Evolutionary conservation across 2,113 vertebrate genomes (phyloP).

Genomic region (Xerus inauris): DNA sequence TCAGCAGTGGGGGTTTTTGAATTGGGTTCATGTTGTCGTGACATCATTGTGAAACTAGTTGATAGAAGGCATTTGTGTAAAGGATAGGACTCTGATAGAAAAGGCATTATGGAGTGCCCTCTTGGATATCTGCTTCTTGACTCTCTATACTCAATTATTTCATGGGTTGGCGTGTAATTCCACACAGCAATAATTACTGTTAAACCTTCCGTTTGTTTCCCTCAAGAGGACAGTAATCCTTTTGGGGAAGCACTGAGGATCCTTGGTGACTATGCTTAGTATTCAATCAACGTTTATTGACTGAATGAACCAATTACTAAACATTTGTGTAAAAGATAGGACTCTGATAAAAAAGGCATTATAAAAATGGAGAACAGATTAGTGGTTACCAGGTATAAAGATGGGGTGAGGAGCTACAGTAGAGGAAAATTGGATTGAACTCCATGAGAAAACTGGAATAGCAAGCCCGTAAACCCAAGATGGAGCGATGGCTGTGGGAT

Average conservation of each 20-base stretch:
- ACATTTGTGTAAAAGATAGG: background rate
- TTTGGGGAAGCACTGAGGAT: background rate
- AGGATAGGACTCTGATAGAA: no score
- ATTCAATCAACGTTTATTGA: background rate
- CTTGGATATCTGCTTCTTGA: background rate
- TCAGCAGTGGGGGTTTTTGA: background rate
- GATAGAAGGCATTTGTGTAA: no score
- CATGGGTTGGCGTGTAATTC: background rate
- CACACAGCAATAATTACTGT: background rate
- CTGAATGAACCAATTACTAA: background rate
- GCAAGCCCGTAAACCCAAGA: background rate
- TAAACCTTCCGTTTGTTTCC: background rate
- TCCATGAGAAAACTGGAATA: background rate
- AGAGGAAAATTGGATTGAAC: constrained; percentile 35
- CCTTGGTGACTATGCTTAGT: background rate
- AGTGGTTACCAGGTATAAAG: no score
- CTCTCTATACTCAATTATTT: constrained; percentile 46
- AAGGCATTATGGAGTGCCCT: background rate
- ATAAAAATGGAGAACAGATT: no score
- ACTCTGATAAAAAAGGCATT: background rate
- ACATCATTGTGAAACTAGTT: background rate
- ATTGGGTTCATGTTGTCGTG: background rate
- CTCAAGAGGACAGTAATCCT: background rate
- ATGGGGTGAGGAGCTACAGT: background rate
- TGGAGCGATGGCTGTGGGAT: background rate